A percentile compares a stretch with the other conserved stretches of the same genome.
phyloP scores from a whole-genome alignment of 2,113 vertebrate genomes.

The Protomyctophum bolini region DNA sequence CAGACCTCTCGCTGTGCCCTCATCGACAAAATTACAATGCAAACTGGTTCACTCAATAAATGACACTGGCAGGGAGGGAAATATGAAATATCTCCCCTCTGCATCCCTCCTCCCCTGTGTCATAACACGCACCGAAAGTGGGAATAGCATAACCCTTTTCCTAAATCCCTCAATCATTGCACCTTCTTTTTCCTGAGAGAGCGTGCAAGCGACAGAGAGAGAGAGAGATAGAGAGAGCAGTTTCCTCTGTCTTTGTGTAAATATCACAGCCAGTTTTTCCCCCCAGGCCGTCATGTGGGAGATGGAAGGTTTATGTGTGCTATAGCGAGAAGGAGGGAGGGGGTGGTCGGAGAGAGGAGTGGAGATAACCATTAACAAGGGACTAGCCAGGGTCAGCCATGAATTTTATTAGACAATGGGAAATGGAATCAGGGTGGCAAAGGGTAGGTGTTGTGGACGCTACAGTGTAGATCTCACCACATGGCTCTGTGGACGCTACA shows the following conservation, averaged over 20 bases:
- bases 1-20: too few species aligned
- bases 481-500: not conserved
- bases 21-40: not conserved
- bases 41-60: not conserved
- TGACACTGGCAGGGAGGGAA: not conserved
- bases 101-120: not conserved
- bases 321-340: not conserved
- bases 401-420: slow-evolving; percentile 58
- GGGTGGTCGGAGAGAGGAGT: slow-evolving; percentile 10
- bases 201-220: not conserved
- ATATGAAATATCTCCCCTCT: not conserved
- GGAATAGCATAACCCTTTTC: not conserved
- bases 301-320: not conserved
- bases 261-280: slow-evolving; percentile 34
- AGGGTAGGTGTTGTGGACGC: slow-evolving; percentile 6
- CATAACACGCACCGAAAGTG: not conserved
- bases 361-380: slow-evolving; percentile 48
- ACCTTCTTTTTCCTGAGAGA: not conserved
- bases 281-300: slow-evolving; percentile 29
- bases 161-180: not conserved
- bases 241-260: slow-evolving; percentile 49
- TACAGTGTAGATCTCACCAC: not conserved
- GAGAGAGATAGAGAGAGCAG: not conserved
- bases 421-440: slow-evolving; percentile 47
- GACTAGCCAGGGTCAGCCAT: slow-evolving; percentile 43